Evolutionary conservation across 2,888 invertebrate genomes (phyloP), one percentile per base, ranked within the genome.

Genomic region (Dendrolimus pini): DNA sequence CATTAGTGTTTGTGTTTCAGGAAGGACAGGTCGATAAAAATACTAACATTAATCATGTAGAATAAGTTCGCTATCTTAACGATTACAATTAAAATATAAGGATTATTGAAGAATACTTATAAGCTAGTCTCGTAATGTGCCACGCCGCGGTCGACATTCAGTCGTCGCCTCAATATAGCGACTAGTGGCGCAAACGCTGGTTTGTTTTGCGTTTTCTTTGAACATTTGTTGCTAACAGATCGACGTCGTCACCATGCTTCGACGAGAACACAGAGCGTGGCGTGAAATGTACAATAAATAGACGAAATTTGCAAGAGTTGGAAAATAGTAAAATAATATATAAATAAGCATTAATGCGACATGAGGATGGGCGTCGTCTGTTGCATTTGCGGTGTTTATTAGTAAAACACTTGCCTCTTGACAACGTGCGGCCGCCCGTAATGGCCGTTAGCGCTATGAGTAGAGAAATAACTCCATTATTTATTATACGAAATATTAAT

Each of bases 1-100:
- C 67, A 75, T 82, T 82, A 85, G 83, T 70, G 75, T 85, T 84
- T 82, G 78, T 93, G 93, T 94, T 94, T 93, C 91, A 95, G 93
- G 93, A 95, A 94, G 93, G 95, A 94, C 82, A 95, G 93, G 93
- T 95, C 94, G 93, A 95, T 94, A 93, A 95, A 95, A 93, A 95
- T 94, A 93, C 95, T 94, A 92, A 83, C 89, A 93, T 92, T 90
- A 89, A 89, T 89, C 62, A 80, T 89, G 83, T 84, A 89, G 85
- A 87, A 85, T 77, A 83, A 78, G 83, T 83, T 79, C 82, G 73
- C 67, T 77, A 74, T 65, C 78, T 81, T 82, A 81, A 77, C 67
- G 47, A 47, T 65, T 72, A 75, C 74, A 72, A 71, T 67, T 71
- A 62, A 30, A 65, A 65, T 60, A 62, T 60, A 68, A 67, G 60